Conservation (phyloP, 2,113 vertebrate species). For the Cettia cetti region DNA sequence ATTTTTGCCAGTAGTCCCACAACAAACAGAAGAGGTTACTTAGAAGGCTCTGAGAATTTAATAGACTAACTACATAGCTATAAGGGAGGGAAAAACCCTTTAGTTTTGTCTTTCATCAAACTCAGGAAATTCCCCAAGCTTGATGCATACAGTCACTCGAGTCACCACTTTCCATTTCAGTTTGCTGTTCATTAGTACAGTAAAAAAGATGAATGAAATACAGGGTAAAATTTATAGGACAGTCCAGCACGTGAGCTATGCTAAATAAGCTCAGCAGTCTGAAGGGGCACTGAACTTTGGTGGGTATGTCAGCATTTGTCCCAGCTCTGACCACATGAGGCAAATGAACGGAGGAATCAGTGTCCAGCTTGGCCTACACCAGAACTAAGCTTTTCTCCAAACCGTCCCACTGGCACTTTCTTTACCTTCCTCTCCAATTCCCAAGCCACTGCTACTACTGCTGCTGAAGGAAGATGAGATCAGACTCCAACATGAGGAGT, state of each 20-base stretch:
- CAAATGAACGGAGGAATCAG: background rate
- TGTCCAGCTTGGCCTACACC: background rate
- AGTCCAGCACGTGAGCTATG: background rate
- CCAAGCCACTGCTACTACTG: conserved; percentile 37
- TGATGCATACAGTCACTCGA: background rate
- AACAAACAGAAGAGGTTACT: background rate
- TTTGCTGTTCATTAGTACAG: background rate
- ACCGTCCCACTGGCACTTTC: background rate
- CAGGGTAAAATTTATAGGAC: background rate
- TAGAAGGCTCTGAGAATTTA: background rate
- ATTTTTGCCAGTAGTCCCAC: background rate
- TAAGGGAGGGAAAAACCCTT: background rate
- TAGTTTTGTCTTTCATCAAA: background rate
- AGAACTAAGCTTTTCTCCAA: background rate
- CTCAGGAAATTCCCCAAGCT: conserved; percentile 12
- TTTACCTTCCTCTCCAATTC: background rate
- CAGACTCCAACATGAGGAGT: conserved; percentile 19
- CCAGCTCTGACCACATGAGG: background rate
- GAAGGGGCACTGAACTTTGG: background rate
- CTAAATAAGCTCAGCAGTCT: background rate
- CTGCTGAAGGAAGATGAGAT: conserved; percentile 27
- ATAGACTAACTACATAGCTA: background rate
- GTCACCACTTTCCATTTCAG: background rate
- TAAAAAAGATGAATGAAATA: background rate
- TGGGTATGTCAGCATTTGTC: background rate